phyloP scores from a whole-genome alignment of 1,140 invertebrate species.

The Trinorchestia longiramus region DNA sequence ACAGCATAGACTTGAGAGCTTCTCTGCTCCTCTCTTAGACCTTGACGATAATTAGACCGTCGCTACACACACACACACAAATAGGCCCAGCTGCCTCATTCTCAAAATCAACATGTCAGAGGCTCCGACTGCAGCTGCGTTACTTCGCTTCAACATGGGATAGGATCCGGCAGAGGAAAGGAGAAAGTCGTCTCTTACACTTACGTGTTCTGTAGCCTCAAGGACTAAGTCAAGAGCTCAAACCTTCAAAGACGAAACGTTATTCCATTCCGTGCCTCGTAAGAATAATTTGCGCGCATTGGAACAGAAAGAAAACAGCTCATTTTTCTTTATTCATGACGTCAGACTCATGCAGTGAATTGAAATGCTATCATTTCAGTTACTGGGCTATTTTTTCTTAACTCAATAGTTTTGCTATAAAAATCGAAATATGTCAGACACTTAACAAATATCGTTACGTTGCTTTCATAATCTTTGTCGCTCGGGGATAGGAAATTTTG shows the following conservation, averaged over 20 bases:
- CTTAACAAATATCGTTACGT: not conserved
- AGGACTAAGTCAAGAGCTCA: too few relatives aligned
- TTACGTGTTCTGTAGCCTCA: not conserved
- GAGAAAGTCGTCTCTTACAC: not conserved
- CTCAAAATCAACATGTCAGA: not conserved
- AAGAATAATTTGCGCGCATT: not conserved
- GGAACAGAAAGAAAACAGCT: not conserved
- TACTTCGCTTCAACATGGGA: not conserved
- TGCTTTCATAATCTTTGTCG: not conserved
- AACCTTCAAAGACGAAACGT: too few relatives aligned
- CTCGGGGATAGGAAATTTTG: not conserved
- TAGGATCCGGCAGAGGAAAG: not conserved
- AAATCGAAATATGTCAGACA: not conserved
- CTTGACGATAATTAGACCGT: not conserved
- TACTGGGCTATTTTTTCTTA: not conserved
- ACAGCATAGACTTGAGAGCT: not conserved
- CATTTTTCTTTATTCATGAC: not conserved
- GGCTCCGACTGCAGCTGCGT: not conserved
- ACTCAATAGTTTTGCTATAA: not conserved
- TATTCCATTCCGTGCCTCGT: not conserved
- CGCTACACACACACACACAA: not conserved
- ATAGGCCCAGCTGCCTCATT: not conserved
- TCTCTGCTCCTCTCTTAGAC: not conserved
- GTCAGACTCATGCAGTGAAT: not conserved
- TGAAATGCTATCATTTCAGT: not conserved